A percentile compares a stretch with the other conserved stretches of the same genome.
Evolutionary conservation across 2,113 vertebrate species (phyloP).

Genomic region (Albula goreensis): DNA sequence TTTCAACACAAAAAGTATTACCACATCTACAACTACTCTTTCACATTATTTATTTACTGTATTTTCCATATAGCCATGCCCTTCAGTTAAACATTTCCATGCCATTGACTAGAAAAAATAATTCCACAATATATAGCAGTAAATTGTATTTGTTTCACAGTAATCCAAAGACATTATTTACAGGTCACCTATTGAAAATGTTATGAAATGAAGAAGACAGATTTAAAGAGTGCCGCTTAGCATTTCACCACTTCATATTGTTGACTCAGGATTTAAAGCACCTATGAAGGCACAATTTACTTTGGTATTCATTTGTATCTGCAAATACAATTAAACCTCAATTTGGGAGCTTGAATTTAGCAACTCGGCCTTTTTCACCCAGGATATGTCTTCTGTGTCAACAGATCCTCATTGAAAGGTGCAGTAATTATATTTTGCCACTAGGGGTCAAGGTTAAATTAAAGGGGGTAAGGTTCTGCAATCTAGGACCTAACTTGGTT

Average conservation of each 20-base stretch:
- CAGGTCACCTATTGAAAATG: too few species aligned
- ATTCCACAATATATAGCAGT: too few species aligned
- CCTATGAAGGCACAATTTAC: background rate
- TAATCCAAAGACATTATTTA: too few species aligned
- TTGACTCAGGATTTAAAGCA: background rate
- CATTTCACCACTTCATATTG: background rate
- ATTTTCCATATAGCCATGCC: too few species aligned
- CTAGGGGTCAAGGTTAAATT: background rate
- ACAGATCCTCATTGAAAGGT: background rate
- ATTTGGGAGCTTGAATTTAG: background rate
- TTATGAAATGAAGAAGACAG: background rate
- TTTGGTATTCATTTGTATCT: background rate
- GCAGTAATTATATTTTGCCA: background rate
- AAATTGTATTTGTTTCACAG: too few species aligned
- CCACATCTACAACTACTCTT: too few species aligned
- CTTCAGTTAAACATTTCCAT: too few species aligned
- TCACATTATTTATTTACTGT: too few species aligned
- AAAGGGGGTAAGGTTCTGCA: background rate
- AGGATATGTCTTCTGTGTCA: background rate
- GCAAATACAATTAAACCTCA: background rate
- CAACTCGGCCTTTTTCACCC: background rate
- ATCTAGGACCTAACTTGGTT: background rate
- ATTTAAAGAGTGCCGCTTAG: too few species aligned
- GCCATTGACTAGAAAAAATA: too few species aligned
- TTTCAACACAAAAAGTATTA: too few species aligned